phyloP scores from a whole-genome alignment of 2,113 vertebrate species.

The Prunella himalayana region DNA sequence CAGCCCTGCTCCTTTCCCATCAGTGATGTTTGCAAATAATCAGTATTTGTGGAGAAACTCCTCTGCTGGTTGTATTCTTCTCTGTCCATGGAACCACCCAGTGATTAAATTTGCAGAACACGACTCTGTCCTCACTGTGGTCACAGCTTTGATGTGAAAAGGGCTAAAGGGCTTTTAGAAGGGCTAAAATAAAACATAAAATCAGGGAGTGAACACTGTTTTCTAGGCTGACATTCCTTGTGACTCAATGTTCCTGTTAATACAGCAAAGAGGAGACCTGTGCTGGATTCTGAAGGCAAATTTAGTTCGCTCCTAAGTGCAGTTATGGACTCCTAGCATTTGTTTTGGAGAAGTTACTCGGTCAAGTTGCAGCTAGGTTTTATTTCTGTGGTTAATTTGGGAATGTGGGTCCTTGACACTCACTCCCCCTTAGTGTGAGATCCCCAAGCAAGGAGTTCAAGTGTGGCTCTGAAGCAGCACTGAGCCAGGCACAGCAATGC shows the following conservation, averaged over 20 bases:
- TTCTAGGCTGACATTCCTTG: not conserved
- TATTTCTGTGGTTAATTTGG: not conserved
- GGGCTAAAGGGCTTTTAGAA: not conserved
- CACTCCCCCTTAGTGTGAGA: not conserved
- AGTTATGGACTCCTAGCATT: not conserved
- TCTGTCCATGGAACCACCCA: not conserved
- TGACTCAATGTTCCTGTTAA: not conserved
- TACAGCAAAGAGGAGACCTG: not conserved
- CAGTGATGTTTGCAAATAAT: not conserved
- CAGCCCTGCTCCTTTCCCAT: not conserved
- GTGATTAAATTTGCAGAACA: not conserved
- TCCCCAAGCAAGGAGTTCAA: not conserved
- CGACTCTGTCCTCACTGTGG: not conserved
- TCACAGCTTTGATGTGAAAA: not conserved
- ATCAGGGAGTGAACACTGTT: not conserved
- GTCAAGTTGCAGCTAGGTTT: not conserved
- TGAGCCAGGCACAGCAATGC: not conserved
- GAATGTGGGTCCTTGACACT: not conserved
- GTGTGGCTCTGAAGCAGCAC: not conserved
- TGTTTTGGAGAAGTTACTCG: not conserved
- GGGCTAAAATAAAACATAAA: not conserved
- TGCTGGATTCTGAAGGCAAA: not conserved
- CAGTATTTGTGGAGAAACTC: not conserved
- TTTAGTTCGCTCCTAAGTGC: not conserved
- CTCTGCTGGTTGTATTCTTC: not conserved